Percentiles rank a stretch among this genome's conserved stretches.
phyloP scores from a whole-genome alignment of 2,888 invertebrate genomes.

The Calliphora vomitoria region DNA sequence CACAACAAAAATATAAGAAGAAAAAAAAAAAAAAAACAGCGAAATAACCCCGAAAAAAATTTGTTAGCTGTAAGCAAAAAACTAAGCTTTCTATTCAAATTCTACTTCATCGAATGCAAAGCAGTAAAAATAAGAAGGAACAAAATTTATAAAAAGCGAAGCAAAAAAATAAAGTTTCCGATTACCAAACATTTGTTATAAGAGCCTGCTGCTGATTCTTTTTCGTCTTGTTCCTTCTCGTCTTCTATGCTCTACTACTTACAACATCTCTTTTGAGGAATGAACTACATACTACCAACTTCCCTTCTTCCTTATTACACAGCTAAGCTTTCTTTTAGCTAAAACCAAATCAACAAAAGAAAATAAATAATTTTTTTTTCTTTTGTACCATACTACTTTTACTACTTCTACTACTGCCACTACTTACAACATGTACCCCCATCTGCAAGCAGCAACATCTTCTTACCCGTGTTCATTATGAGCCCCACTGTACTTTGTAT shows the following conservation, averaged over 20 bases:
- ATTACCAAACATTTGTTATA: slow-evolving; percentile 76
- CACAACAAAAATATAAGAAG: not conserved
- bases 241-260: slow-evolving; percentile 61
- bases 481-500: not conserved
- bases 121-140: slow-evolving; percentile 52
- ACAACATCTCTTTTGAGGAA: slow-evolving; percentile 52
- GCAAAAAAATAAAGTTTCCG: slow-evolving; percentile 67
- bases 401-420: slow-evolving; percentile 40
- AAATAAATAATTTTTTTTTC: slow-evolving; percentile 47
- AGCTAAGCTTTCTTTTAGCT: slow-evolving; percentile 65
- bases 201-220: slow-evolving; percentile 78
- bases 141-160: slow-evolving; percentile 39
- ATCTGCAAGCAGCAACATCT: slow-evolving; percentile 12
- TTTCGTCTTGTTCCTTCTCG: slow-evolving; percentile 42
- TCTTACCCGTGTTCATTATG: slow-evolving; percentile 11
- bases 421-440: slow-evolving; percentile 49
- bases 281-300: slow-evolving; percentile 35
- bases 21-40: slow-evolving; percentile 36
- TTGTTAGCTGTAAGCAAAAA: slow-evolving; percentile 81
- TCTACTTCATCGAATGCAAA: slow-evolving; percentile 80
- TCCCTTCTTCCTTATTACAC: slow-evolving; percentile 33
- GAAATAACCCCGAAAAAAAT: slow-evolving; percentile 75
- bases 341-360: slow-evolving; percentile 64
- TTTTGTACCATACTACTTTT: slow-evolving; percentile 45
- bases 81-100: slow-evolving; percentile 84